phyloP scores from a whole-genome alignment of 2,797 vertebrate species.

The Pangasius macronema region DNA sequence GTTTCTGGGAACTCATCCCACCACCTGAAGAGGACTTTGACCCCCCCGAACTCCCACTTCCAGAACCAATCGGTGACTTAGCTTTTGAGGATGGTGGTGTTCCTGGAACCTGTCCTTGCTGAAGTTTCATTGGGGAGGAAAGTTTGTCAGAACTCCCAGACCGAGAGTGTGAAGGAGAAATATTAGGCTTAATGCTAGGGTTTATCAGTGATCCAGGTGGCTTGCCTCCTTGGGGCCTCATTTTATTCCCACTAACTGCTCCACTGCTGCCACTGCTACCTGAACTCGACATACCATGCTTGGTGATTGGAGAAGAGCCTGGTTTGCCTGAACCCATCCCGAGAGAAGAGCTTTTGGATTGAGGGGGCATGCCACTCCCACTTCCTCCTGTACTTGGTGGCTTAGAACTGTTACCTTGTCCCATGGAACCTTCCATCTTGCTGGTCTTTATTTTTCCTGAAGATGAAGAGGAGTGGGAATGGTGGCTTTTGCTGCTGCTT shows the following conservation, averaged over 20 bases:
- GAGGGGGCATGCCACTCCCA: constrained; percentile 70
- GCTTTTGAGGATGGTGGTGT: constrained; percentile 96
- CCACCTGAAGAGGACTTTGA: constrained; percentile 88
- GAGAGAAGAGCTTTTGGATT: constrained; percentile 91
- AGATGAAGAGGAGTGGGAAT: constrained; percentile 92
- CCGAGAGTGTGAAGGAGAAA: constrained; percentile 96
- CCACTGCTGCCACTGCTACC: constrained; percentile 74
- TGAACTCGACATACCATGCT: constrained; percentile 89
- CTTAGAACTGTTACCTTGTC: constrained; percentile 86
- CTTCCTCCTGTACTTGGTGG: constrained; percentile 78
- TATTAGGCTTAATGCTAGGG: constrained; percentile 95
- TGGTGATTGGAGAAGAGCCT: constrained; percentile 93
- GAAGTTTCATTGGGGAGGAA: constrained; percentile 93
- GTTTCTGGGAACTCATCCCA: constrained; percentile 90
- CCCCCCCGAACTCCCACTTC: constrained; percentile 80
- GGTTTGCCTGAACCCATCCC: constrained; percentile 90
- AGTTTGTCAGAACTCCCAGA: constrained; percentile 89
- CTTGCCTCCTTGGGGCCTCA: constrained; percentile 94
- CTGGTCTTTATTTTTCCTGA: constrained; percentile 94
- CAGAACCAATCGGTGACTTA: constrained; percentile 95
- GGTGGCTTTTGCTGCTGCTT: constrained; percentile 91
- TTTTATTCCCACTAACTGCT: constrained; percentile 79
- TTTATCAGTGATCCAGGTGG: constrained; percentile 93
- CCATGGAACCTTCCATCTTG: constrained; percentile 85
- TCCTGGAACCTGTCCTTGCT: constrained; percentile 85